Evolutionary conservation across 2,888 invertebrate genomes (phyloP), one percentile per base, ranked within the genome.

Genomic region (Cosmia pyralina): DNA sequence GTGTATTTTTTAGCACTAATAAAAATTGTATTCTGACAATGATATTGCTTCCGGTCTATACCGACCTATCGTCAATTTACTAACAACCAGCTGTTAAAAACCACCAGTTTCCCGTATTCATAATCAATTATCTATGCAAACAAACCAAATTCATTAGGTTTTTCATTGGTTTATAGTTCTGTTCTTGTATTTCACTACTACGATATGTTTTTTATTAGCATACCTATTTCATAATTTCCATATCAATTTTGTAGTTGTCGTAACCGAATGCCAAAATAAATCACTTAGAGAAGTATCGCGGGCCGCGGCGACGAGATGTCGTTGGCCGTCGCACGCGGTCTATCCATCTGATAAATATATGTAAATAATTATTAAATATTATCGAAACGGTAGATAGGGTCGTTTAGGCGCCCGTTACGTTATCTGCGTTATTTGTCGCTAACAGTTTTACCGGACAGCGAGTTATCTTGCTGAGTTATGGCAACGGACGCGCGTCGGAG

Each of bases 341-440:
- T 87, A 89, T 91, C 89, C 92, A 95, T 96, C 95, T 92, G 96
- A 95, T 96, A 95, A 92, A 92, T 91, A 90, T 90, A 92, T 93
- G 93, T 94, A 94, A 94, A 95, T 96, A 94, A 95, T 95, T 95
- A 95, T 95, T 93, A 95, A 95, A 95, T 95, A 95, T 94, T 93
- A 95, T 95, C 94, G 90, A 91, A 92, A 88, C 83, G 91, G 89
- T 90, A 93, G 95, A 95, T 95, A 94, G 92, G 93, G 91, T 93
- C 94, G 92, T 95, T 95, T 95, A 94, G 94, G 94, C 92, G 93
- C 90, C 93, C 93, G 94, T 94, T 92, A 90, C 88, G 90, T 93
- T 96, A 96, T 96, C 96, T 94, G 81, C 83, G 93, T 94, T 95
- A 95, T 95, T 96, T 95, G 96, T 95, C 94, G 95, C 93, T 93